Conservation (phyloP, 2,888 invertebrate genomes). For the Drosophila testacea region DNA sequence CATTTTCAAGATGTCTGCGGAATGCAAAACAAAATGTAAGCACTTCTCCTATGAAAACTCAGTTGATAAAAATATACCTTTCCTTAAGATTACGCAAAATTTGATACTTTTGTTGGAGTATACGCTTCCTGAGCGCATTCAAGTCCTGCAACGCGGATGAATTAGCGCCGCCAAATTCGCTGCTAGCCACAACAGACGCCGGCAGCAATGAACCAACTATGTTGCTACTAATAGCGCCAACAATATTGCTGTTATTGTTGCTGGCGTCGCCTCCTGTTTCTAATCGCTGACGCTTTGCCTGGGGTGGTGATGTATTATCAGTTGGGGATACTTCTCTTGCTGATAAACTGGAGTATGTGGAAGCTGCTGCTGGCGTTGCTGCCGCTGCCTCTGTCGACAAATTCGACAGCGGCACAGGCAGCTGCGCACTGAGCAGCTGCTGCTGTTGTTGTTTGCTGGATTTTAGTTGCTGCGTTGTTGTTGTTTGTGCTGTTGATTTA, state of each 20-base stretch:
- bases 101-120: slow-evolving; percentile 90
- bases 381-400: slow-evolving; percentile 74
- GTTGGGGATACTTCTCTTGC: slow-evolving; percentile 39
- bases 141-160: slow-evolving; percentile 82
- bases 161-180: slow-evolving; percentile 63
- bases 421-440: slow-evolving; percentile 74
- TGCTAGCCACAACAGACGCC: slow-evolving; percentile 72
- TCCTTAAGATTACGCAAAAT: slow-evolving; percentile 90
- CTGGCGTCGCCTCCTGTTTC: slow-evolving; percentile 38
- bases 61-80: slow-evolving; percentile 83
- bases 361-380: slow-evolving; percentile 50
- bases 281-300: slow-evolving; percentile 74
- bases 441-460: slow-evolving; percentile 51
- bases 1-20: slow-evolving; percentile 90
- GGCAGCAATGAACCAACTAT: slow-evolving; percentile 80
- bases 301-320: slow-evolving; percentile 50
- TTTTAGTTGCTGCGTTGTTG: slow-evolving; percentile 59
- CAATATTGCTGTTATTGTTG: slow-evolving; percentile 55
- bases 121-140: slow-evolving; percentile 88
- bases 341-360: slow-evolving; percentile 34
- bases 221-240: slow-evolving; percentile 62
- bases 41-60: background rate
- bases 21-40: background rate
- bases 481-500: slow-evolving; percentile 59
- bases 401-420: slow-evolving; percentile 78